A percentile compares a stretch with the other conserved stretches of the same genome.
phyloP scores from a whole-genome alignment of 2,113 vertebrate genomes.

The Diglossa brunneiventris region DNA sequence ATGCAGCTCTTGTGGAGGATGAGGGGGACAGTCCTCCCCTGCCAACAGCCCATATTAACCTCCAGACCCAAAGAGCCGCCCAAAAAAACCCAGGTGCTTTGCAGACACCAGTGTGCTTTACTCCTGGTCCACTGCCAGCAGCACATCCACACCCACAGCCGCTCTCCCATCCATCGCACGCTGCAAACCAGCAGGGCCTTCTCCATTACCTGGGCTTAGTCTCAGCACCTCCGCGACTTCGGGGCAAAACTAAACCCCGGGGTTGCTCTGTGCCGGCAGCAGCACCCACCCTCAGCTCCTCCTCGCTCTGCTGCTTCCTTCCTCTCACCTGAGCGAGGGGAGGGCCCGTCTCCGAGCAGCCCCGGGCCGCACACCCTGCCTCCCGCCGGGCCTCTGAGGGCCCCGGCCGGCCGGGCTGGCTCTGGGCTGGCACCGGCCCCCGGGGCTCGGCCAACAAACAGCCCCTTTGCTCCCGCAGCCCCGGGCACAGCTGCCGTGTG shows the following conservation, averaged over 20 bases:
- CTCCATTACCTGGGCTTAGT: not conserved
- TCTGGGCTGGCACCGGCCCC: not conserved
- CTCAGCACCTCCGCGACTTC: not conserved
- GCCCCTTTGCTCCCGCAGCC: not conserved
- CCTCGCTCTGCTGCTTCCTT: slow-evolving; percentile 17
- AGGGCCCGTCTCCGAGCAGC: fast-evolving
- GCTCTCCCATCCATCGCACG: fast-evolving
- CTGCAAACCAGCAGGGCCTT: fast-evolving
- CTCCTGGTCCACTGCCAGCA: not conserved
- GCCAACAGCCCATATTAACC: fast-evolving
- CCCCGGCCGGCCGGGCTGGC: not conserved
- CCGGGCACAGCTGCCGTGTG: not conserved
- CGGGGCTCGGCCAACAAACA: fast-evolving
- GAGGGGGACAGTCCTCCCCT: not conserved
- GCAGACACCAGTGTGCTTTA: not conserved
- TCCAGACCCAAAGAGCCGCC: not conserved
- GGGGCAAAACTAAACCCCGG: not conserved
- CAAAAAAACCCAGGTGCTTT: not conserved
- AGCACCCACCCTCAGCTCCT: not conserved
- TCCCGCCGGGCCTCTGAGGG: not conserved
- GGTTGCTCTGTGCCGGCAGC: not conserved
- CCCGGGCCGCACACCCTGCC: fast-evolving
- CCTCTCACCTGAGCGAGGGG: not conserved
- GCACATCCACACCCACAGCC: not conserved
- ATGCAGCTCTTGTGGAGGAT: fast-evolving